These are phyloP conservation scores for Psilopsiagon aurifrons DNA, from an alignment of 2,113 vertebrate genomes.

Conservation along the genomic window DNA sequence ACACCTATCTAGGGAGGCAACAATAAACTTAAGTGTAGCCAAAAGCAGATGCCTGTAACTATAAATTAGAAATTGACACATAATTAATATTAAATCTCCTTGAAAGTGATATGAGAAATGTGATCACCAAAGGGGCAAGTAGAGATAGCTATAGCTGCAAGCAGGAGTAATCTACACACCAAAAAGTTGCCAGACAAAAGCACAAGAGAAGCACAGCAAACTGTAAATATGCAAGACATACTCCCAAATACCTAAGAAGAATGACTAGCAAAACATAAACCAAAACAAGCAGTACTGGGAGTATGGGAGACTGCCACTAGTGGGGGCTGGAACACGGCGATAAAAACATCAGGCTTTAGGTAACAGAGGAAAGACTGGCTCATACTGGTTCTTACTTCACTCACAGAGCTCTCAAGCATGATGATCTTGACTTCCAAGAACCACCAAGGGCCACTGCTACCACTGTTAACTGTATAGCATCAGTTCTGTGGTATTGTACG, in stretches of 20 bases:
- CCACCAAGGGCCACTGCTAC: background rate
- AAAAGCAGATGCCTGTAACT: background rate
- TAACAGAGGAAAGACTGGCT: background rate
- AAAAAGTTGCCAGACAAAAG: background rate
- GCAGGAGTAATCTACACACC: background rate
- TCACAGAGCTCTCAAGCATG: background rate
- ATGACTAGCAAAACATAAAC: background rate
- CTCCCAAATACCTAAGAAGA: background rate
- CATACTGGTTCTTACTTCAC: background rate
- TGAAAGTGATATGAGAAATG: background rate
- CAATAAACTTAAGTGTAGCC: background rate
- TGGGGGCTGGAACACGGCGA: background rate
- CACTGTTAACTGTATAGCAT: background rate
- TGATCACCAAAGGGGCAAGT: background rate
- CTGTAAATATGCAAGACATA: background rate
- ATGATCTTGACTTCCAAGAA: background rate
- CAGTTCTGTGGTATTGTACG: fast-evolving
- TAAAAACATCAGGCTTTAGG: background rate
- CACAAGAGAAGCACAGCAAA: background rate
- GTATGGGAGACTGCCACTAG: background rate
- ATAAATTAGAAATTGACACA: background rate
- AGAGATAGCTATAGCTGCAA: background rate
- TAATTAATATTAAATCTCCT: background rate
- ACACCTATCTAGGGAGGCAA: background rate
- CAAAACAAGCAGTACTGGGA: background rate